A percentile compares a stretch with the other conserved stretches of the same genome.
Conservation (phyloP, 2,797 vertebrate genomes). For the Cossypha dichroa region DNA sequence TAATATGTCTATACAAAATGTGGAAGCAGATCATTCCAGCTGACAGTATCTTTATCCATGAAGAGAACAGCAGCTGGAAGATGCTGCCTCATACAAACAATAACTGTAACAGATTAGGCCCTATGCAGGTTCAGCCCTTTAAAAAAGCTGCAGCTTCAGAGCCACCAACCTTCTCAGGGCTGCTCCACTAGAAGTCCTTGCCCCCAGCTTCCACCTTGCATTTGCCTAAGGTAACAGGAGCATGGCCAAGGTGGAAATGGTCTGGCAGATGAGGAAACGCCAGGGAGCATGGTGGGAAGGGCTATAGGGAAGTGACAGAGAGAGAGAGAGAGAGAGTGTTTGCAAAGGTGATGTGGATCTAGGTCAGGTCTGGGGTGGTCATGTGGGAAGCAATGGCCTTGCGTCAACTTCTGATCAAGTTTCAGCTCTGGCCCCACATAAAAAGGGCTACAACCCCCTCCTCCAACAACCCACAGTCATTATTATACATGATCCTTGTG, state of each 20-base stretch:
- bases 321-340: background rate
- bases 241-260: background rate
- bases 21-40: conserved; percentile 34
- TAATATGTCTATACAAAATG: conserved; percentile 11
- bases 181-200: background rate
- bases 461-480: background rate
- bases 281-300: background rate
- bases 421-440: background rate
- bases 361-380: background rate
- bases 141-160: background rate
- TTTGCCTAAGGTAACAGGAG: background rate
- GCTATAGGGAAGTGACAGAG: background rate
- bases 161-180: background rate
- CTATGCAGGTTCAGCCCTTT: background rate
- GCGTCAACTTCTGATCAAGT: background rate
- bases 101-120: background rate
- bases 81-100: background rate
- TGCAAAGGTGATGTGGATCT: background rate
- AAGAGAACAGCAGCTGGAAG: conserved; percentile 28
- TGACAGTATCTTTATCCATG: background rate
- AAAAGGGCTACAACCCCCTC: background rate
- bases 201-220: background rate
- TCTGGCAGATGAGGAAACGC: background rate
- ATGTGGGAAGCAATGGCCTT: background rate
- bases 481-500: background rate